Conservation (phyloP, 2,797 vertebrate species). For the Tragopan temminckii region DNA sequence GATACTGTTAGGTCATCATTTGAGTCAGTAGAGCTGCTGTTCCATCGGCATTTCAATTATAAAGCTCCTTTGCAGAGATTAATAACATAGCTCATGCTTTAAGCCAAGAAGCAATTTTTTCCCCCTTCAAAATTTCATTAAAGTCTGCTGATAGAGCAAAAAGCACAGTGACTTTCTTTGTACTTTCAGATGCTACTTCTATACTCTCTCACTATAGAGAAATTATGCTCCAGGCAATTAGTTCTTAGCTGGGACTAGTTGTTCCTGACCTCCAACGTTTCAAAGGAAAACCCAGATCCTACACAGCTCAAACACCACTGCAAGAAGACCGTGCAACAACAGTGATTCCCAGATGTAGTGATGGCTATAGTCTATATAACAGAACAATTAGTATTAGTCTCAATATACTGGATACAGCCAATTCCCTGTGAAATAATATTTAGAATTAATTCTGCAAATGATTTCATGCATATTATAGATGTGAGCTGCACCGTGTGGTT, state of each 20-base stretch:
- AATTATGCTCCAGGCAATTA: constrained; percentile 24
- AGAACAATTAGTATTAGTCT: background rate
- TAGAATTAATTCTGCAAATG: background rate
- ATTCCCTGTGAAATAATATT: background rate
- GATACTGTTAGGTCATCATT: background rate
- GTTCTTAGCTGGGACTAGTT: background rate
- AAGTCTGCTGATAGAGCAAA: constrained; percentile 60
- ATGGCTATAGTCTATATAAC: background rate
- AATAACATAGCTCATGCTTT: constrained; percentile 41
- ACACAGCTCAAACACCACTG: background rate
- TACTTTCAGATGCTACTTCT: constrained; percentile 18
- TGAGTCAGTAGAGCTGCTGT: background rate
- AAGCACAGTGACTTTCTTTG: background rate
- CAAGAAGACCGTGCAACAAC: background rate
- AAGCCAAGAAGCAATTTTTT: constrained; percentile 36
- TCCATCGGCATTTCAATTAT: constrained; percentile 19
- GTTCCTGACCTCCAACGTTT: background rate
- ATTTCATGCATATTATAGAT: fast-evolving
- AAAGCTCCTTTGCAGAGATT: constrained; percentile 51
- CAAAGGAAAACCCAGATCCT: background rate
- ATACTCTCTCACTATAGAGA: background rate
- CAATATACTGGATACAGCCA: background rate
- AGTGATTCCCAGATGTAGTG: background rate
- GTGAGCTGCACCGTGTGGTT: background rate
- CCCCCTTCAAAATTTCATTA: constrained; percentile 56